Base-by-base conservation (phyloP, 2,797 vertebrate genomes). In the Dicrostonyx torquatus region DNA sequence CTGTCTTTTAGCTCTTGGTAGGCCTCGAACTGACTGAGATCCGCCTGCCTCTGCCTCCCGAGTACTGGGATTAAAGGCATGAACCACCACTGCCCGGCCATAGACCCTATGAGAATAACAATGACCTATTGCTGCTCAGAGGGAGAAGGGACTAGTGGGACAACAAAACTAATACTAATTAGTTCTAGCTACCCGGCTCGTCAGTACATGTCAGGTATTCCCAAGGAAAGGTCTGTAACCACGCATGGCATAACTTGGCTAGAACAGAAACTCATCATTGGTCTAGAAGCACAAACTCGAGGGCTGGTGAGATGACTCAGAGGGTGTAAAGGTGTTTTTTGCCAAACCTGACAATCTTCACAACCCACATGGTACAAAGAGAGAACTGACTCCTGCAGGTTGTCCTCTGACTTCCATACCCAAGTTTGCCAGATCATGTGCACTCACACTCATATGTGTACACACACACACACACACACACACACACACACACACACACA, bases 91-190 rank as follows among this genome's bases (percentile, higher is more conserved):
- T 58, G 55, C 55, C 20, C 0, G 55, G 55, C 20, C 55, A 58
- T 58, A 50, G n/a, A 78, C 4, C 48, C 60, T 62, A 66, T 79
- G 37, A 90, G 76, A 90, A 94, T 37, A 91, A 43, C 92, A 91
- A 10, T 87, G 13, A 85, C 20, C 45, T 92, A 77, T 0, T 62
- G 37, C 10, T 60, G 66, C 80, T 95, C 29, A 90, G 84, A 95
- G 87, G 58, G 50, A 91, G 34, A 91, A 94, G 66, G 75, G 70
- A 92, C 11, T 83, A 62, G 43, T 85, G 43, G 37, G 34, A 83
- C 76, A 79, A 73, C 31, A 87, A 94, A 17, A 40, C 37, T 29
- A n/a, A 87, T 62, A 86, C 14, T 29, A 80, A 60, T n/a, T n/a
- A 53, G 24, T 40, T 78, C 43, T 64, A 78, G 34, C 22, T 40